Base-by-base conservation (phyloP, 2,797 vertebrate species). In the Prionace glauca region DNA sequence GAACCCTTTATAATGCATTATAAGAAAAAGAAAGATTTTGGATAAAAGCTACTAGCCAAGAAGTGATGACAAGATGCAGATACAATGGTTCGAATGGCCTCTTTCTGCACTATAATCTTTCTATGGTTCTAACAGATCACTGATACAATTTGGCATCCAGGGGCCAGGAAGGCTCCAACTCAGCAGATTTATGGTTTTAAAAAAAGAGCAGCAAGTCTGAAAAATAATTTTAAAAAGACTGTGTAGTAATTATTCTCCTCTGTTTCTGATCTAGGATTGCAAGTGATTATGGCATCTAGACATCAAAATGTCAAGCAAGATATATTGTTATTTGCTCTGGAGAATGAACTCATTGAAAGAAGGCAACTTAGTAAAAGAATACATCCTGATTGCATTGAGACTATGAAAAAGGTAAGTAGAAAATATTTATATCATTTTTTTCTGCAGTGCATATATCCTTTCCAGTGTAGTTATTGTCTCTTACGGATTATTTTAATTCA, bases 261-360 rank as follows among this genome's bases (percentile, higher is more conserved):
- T 95, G 36, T 29, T 96, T 81, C 96, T 96, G 86, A 56, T 45
- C 72, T 96, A 98, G 98, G 96, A 96, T 97, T 97, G 97, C 97
- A 96, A 96, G 97, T 97, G 97, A 98, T 98, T 98, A 98, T 98
- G 98, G 98, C 98, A 97, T 97, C 98, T 97, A 97, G 98, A 97
- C 97, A 97, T 96, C 97, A 98, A 97, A 97, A 98, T 98, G 97
- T 97, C 98, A 98, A 97, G 97, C 98, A 98, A 96, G 96, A 97
- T 95, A 97, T 97, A 96, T 96, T 97, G 95, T 96, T 96, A 96
- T 96, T 96, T 96, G 96, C 97, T 71, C 97, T 98, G 93, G 93
- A 95, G 97, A 97, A 97, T 96, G 96, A 81, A 97, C 96, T 96
- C 95, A 92, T 96, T 98, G 97, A 97, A 97, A 36, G n/a, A 50